Conservation (phyloP, 2,113 vertebrate genomes). For the Cairina moschata region DNA sequence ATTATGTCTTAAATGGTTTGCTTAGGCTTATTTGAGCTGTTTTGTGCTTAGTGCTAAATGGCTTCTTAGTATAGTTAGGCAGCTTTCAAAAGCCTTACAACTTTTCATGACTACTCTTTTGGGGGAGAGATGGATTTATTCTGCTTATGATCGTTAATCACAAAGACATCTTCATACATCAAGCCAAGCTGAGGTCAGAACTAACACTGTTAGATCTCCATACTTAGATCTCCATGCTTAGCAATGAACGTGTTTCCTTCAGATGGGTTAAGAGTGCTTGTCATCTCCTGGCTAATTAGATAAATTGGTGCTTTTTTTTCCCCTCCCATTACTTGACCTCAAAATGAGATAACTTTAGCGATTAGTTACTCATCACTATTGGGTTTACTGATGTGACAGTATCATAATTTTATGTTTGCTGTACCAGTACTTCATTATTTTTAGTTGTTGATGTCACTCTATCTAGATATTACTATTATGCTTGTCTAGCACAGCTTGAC, state of each 20-base stretch:
- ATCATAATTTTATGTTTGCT: neutral
- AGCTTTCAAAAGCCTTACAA: neutral
- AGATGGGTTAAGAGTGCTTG: neutral
- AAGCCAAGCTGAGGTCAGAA: neutral
- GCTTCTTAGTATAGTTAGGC: neutral
- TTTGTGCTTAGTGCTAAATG: neutral
- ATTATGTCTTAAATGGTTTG: neutral
- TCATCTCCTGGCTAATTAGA: neutral
- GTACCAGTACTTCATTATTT: neutral
- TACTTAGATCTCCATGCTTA: neutral
- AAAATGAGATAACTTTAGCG: neutral
- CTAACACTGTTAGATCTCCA: neutral
- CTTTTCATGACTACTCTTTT: neutral
- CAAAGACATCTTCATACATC: constrained; percentile 24
- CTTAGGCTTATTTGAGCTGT: neutral
- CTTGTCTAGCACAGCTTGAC: neutral
- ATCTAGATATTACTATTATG: neutral
- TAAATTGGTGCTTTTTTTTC: neutral
- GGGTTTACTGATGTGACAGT: neutral
- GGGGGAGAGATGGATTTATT: neutral
- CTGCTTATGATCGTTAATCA: neutral
- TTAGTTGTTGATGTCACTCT: neutral
- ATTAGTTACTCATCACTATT: neutral
- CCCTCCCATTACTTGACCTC: neutral
- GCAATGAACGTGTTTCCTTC: neutral